Evolutionary conservation across 2,888 invertebrate genomes (phyloP), one percentile per base, ranked within the genome.

Genomic region (Sipha maydis): DNA sequence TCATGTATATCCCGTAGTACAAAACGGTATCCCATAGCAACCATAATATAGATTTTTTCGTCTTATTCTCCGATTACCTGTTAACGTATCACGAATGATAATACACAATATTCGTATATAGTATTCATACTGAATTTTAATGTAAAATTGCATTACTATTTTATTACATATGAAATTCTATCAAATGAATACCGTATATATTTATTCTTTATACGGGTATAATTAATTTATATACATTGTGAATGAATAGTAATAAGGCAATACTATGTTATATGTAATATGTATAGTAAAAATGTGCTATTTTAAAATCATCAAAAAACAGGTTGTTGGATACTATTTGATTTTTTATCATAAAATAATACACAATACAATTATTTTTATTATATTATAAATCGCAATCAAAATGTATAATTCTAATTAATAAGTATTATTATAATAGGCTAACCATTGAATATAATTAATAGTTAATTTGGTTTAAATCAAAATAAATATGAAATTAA

Each of bases 11-110:
- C 61, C 38, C 25, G 31, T 77, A 67, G 77, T 67, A 67, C 0
- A 67, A 77, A 67, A 77, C 25, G 77, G 77, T 85, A 77, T 77
- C 67, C 67, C 77, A 5, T 85, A 34, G 85, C 77, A 85, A 85
- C 85, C 38, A 31, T 25, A 67, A 48, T 85, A 85, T 85, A 85
- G 77, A 85, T 85, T 85, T 85, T 61, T 85, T 48, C 73, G 41
- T 76, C 28, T 84, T 67, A n/a, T 41, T 34, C 76, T 41, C 14
- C 28, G 76, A 76, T 76, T 31, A 73, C 83, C 56, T 75, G 34
- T 84, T 84, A 76, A 84, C 76, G 61, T 76, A 76, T 61, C 28
- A 38, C 31, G 69, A n/a, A 67, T 80, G 38, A 31, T 69, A 31
- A 82, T 28, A 69, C 9, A n/a, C 25, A 69, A 69, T 1, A 28